Evolutionary conservation across 2,888 invertebrate species (phyloP).

Genomic region (Colostygia pectinataria): DNA sequence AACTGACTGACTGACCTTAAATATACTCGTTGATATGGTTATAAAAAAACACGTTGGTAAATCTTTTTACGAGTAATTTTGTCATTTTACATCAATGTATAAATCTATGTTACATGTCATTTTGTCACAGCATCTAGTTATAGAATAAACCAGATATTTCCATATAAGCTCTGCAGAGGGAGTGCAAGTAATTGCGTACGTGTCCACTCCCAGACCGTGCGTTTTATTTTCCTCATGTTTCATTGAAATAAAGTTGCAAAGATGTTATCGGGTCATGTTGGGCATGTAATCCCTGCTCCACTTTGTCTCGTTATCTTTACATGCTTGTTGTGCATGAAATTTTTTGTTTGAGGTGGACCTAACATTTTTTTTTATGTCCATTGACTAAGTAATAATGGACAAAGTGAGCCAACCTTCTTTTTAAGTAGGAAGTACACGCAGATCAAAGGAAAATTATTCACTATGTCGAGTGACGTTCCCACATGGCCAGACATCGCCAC

Average conservation of each 20-base stretch:
- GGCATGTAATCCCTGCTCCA: constrained; percentile 21
- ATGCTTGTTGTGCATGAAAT: constrained; percentile 16
- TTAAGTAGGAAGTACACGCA: constrained; percentile 1
- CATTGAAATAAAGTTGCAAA: constrained; percentile 30
- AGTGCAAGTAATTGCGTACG: constrained; percentile 52
- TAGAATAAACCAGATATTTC: constrained; percentile 10
- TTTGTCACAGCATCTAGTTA: not conserved
- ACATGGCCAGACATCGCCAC: constrained; percentile 21
- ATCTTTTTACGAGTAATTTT: too few species aligned
- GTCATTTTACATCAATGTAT: too few species aligned
- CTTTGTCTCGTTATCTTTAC: constrained; percentile 26
- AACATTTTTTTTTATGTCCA: too few species aligned
- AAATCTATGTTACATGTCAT: too few species aligned
- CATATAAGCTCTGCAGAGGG: constrained; percentile 27
- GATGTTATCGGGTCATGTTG: constrained; percentile 24
- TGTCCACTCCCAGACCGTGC: constrained; percentile 42
- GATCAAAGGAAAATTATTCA: constrained; percentile 14
- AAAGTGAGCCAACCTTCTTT: too few species aligned
- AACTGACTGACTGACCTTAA: too few species aligned
- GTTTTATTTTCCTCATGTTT: constrained; percentile 30
- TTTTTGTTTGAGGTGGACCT: not conserved
- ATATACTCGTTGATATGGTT: too few species aligned
- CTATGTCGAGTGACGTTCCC: constrained; percentile 5
- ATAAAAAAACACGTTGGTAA: too few species aligned
- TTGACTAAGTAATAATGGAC: too few species aligned